Evolutionary conservation across 2,113 vertebrate genomes (phyloP), one percentile per base, ranked within the genome.

Genomic region (Pluvialis apricaria): DNA sequence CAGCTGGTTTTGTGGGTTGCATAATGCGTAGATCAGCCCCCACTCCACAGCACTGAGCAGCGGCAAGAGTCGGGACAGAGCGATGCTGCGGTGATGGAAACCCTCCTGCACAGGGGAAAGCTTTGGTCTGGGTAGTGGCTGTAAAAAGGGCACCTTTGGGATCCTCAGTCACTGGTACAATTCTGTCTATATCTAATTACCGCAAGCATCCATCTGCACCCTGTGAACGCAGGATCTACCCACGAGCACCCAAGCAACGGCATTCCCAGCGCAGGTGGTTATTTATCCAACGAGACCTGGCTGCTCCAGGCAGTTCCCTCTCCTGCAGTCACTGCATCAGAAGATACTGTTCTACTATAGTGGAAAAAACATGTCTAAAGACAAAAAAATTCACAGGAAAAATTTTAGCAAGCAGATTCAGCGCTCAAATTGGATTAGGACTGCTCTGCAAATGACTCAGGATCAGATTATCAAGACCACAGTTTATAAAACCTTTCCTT

Each of bases 31-130:
- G 70, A 54, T 81, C 54, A 45, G 57, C 44, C 62, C 40, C 21
- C 0, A 0, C 57, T 57, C 62, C 38, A 3, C 0, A 69, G 85
- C 58, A 18, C 69, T 13, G 64, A 19, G 36, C 3, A 42, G n/a
- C 62, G 54, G 21, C 5, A 29, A 40, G 28, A 82, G 78, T 3
- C 64, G 44, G 18, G 29, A 36, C 55, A 34, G n/a, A 51, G 69
- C 4, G 0, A 36, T 11, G 24, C 66, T 68, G 82, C 38, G 24
- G 24, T 9, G 24, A 14, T 54, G 57, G 64, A 62, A 69, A 83
- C 42, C 52, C 25, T 68, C n/a, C 82, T 9, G 11, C 70, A 21
- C 4, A 9, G 40, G 34, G 58, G 58, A 77, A 24, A 70, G 31
- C 40, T 84, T 18, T 83, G 47, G 18, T 44, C 49, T 52, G 40